phyloP scores from a whole-genome alignment of 2,888 invertebrate genomes.

The Ennomos fuscantarius region DNA sequence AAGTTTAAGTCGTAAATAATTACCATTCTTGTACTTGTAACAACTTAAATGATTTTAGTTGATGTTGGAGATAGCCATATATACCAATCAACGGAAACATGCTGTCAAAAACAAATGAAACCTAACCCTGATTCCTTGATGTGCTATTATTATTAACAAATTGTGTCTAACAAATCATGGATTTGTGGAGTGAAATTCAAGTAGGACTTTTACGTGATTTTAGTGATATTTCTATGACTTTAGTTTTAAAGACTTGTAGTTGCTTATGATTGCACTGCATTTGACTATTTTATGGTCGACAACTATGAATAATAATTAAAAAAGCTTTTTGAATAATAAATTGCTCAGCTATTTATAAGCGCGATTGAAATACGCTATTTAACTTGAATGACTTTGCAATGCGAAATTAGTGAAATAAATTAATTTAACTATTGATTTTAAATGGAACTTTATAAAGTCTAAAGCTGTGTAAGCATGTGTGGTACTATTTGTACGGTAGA shows the following conservation, averaged over 20 bases:
- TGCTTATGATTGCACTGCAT: slow-evolving; percentile 18
- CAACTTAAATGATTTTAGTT: too few relatives aligned
- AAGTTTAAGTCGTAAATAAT: too few relatives aligned
- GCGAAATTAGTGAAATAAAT: slow-evolving; percentile 33
- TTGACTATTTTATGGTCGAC: slow-evolving; percentile 9
- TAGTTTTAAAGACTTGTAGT: not conserved
- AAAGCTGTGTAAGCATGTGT: slow-evolving; percentile 72
- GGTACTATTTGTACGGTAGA: slow-evolving; percentile 48
- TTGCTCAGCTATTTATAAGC: slow-evolving; percentile 25
- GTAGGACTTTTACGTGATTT: not conserved
- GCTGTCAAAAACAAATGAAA: slow-evolving; percentile 51
- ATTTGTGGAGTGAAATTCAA: slow-evolving; percentile 11
- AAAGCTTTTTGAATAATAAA: slow-evolving; percentile 11
- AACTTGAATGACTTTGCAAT: slow-evolving; percentile 35
- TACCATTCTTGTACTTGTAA: too few relatives aligned
- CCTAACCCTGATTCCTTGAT: slow-evolving; percentile 25
- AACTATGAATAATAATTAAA: slow-evolving; percentile 7
- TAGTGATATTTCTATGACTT: not conserved
- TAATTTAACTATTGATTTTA: slow-evolving; percentile 4
- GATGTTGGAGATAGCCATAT: slow-evolving; percentile 32
- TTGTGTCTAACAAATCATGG: slow-evolving; percentile 15
- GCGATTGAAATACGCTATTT: slow-evolving; percentile 23
- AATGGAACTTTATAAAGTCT: slow-evolving; percentile 42
- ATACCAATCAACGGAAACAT: slow-evolving; percentile 61
- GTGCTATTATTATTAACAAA: slow-evolving; percentile 18